phyloP scores from a whole-genome alignment of 2,888 invertebrate genomes.

The Apamea anceps region DNA sequence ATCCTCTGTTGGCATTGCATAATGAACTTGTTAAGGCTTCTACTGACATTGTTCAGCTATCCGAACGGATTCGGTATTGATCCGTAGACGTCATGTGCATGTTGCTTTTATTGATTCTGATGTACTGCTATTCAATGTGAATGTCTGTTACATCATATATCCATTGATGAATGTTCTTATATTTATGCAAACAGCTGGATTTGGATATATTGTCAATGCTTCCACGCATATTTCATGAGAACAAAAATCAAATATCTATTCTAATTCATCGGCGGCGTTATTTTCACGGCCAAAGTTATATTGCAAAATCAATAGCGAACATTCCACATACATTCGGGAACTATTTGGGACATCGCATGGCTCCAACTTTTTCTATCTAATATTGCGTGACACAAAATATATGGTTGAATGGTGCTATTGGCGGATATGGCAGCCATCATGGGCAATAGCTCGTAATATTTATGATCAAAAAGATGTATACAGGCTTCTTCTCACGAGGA shows the following conservation, averaged over 20 bases:
- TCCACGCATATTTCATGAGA: neutral
- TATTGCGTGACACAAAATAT: slow-evolving; percentile 52
- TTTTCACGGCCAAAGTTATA: neutral
- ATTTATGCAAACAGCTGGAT: neutral
- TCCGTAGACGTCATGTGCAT: slow-evolving; percentile 24
- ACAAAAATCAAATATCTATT: neutral
- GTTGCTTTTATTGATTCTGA: slow-evolving; percentile 30
- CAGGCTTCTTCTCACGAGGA: slow-evolving; percentile 30
- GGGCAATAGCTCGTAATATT: slow-evolving; percentile 47
- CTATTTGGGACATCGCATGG: slow-evolving; percentile 24
- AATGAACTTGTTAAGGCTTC: slow-evolving; percentile 59
- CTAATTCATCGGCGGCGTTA: neutral
- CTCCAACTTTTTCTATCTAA: slow-evolving; percentile 34
- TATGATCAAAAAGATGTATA: slow-evolving; percentile 35
- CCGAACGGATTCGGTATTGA: slow-evolving; percentile 52
- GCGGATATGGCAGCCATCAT: slow-evolving; percentile 41
- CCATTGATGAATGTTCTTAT: neutral
- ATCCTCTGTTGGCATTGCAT: slow-evolving; percentile 53
- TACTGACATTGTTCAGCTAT: slow-evolving; percentile 25
- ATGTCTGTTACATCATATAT: neutral
- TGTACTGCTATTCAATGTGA: neutral
- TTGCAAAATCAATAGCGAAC: slow-evolving; percentile 20
- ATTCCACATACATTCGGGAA: slow-evolving; percentile 19
- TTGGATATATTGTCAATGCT: neutral
- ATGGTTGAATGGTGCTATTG: slow-evolving; percentile 35